phyloP scores from a whole-genome alignment of 2,888 invertebrate genomes.

The Lasioglossum morio region DNA sequence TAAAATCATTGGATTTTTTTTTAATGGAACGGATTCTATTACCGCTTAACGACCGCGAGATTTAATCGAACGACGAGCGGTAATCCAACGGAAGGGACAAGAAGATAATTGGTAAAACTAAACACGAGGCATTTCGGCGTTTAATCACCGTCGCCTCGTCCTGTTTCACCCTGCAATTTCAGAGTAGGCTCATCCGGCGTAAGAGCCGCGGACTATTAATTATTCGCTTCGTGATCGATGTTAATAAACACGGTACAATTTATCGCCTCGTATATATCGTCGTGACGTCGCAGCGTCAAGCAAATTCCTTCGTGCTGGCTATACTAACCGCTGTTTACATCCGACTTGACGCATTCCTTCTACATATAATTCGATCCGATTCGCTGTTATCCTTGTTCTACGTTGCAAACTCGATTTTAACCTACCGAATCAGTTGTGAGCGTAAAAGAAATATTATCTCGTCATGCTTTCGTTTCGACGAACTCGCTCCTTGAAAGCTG shows the following conservation, averaged over 20 bases:
- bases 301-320: slow-evolving; percentile 27
- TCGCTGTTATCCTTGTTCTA: not conserved
- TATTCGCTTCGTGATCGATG: slow-evolving; percentile 70
- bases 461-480: not conserved
- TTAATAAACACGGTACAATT: slow-evolving; percentile 65
- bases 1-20: slow-evolving; percentile 40
- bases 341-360: slow-evolving; percentile 39
- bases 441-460: not conserved
- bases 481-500: not conserved
- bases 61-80: not conserved
- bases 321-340: slow-evolving; percentile 22
- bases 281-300: slow-evolving; percentile 13
- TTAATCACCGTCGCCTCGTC: not conserved
- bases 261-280: slow-evolving; percentile 50
- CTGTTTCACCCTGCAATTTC: not conserved
- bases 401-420: not conserved
- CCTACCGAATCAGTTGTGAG: not conserved
- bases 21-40: not conserved
- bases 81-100: not conserved
- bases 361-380: not conserved
- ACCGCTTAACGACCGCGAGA: too few relatives aligned
- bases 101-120: not conserved
- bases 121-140: not conserved
- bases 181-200: not conserved
- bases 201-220: slow-evolving; percentile 57